Conservation (phyloP, 2,888 invertebrate species). For the Rhimphoctona megacephalus region DNA sequence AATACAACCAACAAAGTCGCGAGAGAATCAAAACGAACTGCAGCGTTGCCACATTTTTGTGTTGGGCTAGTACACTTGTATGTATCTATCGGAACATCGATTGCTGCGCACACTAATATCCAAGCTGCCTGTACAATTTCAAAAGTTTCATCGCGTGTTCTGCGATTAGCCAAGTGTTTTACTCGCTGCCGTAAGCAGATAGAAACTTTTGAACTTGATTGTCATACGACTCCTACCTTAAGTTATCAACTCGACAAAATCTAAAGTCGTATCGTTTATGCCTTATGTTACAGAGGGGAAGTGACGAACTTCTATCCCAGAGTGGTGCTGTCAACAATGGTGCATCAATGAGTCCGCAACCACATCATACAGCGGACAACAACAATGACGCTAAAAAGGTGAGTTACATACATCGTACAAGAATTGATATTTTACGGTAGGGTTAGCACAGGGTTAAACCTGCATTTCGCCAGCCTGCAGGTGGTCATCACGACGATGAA, state of each 20-base stretch:
- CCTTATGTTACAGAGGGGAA: constrained; percentile 93
- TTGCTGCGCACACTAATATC: not conserved
- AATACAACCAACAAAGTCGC: not conserved
- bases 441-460: not conserved
- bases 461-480: too few species aligned
- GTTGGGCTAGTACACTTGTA: constrained; percentile 3
- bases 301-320: constrained; percentile 98
- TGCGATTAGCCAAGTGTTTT: not conserved
- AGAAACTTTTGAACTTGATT: too few species aligned
- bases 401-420: constrained; percentile 79
- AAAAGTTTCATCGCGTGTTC: constrained; percentile 2
- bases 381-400: constrained; percentile 99
- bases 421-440: not conserved
- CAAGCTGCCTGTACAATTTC: not conserved
- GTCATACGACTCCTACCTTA: not conserved
- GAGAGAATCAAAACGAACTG: not conserved
- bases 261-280: constrained; percentile 67
- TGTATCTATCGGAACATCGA: not conserved
- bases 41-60: constrained; percentile 16
- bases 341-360: constrained; percentile 94
- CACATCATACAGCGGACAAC: constrained; percentile 93
- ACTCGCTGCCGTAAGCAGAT: too few species aligned
- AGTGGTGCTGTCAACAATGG: constrained; percentile 95
- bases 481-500: not conserved
- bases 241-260: constrained; percentile 37